Percentiles rank a stretch among this genome's conserved stretches.
Evolutionary conservation across 2,888 invertebrate species (phyloP).

Genomic region (Tortricodes alternella): DNA sequence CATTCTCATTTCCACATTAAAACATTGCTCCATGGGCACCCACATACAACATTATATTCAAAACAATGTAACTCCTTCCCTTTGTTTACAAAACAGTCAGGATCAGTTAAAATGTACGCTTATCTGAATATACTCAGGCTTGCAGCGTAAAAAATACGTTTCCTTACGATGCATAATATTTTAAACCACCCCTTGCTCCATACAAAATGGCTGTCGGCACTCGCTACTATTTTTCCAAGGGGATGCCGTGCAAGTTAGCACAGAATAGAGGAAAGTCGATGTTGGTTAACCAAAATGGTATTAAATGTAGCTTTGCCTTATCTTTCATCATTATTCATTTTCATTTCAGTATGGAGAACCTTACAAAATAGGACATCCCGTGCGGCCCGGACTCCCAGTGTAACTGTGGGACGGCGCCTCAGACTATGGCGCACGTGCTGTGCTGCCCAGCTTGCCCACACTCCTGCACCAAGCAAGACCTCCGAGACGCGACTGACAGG

Average conservation of each 20-base stretch:
- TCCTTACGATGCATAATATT: constrained; percentile 73
- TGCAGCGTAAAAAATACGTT: constrained; percentile 67
- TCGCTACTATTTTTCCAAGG: constrained; percentile 72
- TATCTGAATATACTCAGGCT: constrained; percentile 45
- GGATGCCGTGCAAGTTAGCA: constrained; percentile 42
- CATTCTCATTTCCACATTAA: background rate
- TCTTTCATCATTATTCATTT: too few species aligned
- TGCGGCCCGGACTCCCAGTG: too few species aligned
- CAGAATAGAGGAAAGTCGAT: background rate
- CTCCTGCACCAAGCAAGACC: too few species aligned
- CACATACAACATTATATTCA: background rate
- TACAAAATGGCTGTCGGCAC: constrained; percentile 80
- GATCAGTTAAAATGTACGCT: constrained; percentile 20
- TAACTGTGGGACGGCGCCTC: too few species aligned
- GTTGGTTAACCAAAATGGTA: too few species aligned
- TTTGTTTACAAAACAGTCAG: constrained; percentile 24
- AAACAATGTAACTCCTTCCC: background rate
- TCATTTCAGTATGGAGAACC: too few species aligned
- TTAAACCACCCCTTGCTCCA: constrained; percentile 76
- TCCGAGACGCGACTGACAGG: too few species aligned
- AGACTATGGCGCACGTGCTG: too few species aligned
- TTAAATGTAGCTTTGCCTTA: too few species aligned
- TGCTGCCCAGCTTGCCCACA: too few species aligned
- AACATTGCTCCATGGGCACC: background rate
- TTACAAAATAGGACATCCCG: too few species aligned